phyloP scores from a whole-genome alignment of 2,888 invertebrate species.

The Caradrina kadenii region DNA sequence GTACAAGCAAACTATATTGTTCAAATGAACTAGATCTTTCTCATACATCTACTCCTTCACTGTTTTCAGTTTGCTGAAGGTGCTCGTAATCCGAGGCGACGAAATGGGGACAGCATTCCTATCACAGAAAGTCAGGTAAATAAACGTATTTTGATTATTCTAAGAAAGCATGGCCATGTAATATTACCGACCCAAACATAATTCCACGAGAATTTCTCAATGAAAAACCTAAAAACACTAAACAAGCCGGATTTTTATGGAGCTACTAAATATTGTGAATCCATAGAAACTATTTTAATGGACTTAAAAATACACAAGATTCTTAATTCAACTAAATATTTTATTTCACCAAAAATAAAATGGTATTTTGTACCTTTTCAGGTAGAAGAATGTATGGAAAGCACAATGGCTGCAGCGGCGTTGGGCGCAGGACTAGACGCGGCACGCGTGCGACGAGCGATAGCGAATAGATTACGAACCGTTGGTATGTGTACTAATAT shows the following conservation, averaged over 20 bases:
- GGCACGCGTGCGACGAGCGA: slow-evolving; percentile 82
- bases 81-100: slow-evolving; percentile 71
- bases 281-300: too few species aligned
- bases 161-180: too few species aligned
- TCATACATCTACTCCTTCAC: neutral
- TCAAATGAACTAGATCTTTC: neutral
- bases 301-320: too few species aligned
- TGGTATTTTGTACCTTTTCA: slow-evolving; percentile 50
- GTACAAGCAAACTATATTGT: too few species aligned
- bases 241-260: too few species aligned
- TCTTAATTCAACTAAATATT: too few species aligned
- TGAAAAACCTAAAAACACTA: too few species aligned
- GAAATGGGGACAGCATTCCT: slow-evolving; percentile 76
- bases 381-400: slow-evolving; percentile 84
- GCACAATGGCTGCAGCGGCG: slow-evolving; percentile 77
- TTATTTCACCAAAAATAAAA: too few species aligned
- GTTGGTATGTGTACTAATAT: slow-evolving; percentile 73
- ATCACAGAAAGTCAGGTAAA: slow-evolving; percentile 79
- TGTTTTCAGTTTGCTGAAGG: slow-evolving; percentile 77
- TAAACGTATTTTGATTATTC: too few species aligned
- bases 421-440: slow-evolving; percentile 85
- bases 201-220: too few species aligned
- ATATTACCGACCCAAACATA: too few species aligned
- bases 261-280: too few species aligned
- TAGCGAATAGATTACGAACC: slow-evolving; percentile 74